phyloP scores from a whole-genome alignment of 2,797 vertebrate species.

The Mycteria americana region DNA sequence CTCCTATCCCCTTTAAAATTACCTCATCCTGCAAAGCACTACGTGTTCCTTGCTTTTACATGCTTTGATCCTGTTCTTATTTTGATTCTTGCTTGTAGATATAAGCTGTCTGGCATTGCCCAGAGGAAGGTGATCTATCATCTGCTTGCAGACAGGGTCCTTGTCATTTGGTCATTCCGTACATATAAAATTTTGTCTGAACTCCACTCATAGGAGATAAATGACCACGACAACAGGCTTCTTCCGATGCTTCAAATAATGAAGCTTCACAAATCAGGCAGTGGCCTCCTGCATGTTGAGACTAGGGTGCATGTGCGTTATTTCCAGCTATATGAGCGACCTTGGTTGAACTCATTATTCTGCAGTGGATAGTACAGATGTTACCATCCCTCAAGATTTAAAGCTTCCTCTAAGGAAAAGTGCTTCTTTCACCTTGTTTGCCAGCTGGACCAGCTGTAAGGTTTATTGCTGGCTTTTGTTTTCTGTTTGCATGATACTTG shows the following conservation, averaged over 20 bases:
- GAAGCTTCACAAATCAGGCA: conserved; percentile 32
- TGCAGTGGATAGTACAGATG: conserved; percentile 27
- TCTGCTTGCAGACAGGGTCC: neutral
- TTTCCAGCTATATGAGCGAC: conserved; percentile 19
- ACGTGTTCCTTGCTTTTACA: neutral
- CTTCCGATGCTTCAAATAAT: neutral
- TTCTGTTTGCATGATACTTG: neutral
- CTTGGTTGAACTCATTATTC: conserved; percentile 65
- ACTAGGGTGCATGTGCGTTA: neutral
- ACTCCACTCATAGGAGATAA: neutral
- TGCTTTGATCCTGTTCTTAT: neutral
- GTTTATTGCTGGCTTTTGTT: conserved; percentile 59
- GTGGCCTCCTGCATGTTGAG: neutral
- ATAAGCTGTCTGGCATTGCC: neutral
- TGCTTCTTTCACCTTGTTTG: conserved; percentile 25
- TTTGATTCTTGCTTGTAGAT: neutral
- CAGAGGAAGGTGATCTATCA: conserved; percentile 15
- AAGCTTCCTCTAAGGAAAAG: conserved; percentile 24
- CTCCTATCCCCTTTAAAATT: neutral
- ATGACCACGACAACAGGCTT: conserved; percentile 19
- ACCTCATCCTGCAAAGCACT: neutral
- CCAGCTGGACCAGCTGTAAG: conserved; percentile 10
- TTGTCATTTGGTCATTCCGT: neutral
- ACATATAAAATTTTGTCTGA: conserved; percentile 9
- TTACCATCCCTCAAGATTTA: neutral